These are phyloP conservation scores for Malurus alboscapulatus DNA, from an alignment of 2,113 vertebrate genomes.

Conservation along the genomic window DNA sequence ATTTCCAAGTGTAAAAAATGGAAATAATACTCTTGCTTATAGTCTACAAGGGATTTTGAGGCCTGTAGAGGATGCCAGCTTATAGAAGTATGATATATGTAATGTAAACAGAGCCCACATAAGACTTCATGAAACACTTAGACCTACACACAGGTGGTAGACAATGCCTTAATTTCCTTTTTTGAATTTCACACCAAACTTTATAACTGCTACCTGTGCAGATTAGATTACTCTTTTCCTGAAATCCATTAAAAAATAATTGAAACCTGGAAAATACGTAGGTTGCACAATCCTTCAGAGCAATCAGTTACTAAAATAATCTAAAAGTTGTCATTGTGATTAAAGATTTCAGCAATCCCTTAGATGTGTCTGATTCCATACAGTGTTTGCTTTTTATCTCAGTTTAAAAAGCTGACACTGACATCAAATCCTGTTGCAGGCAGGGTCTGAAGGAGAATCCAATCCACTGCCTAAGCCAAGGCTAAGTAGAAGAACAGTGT, in stretches of 20 bases:
- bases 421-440: not conserved
- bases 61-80: not conserved
- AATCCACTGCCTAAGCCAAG: not conserved
- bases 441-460: not conserved
- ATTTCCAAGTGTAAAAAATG: conserved; percentile 36
- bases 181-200: not conserved
- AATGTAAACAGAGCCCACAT: not conserved
- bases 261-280: not conserved
- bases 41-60: conserved; percentile 13
- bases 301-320: not conserved
- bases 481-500: not conserved
- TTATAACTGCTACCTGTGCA: not conserved
- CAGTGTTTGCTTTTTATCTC: not conserved
- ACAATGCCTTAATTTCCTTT: not conserved
- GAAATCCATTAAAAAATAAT: not conserved
- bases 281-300: not conserved
- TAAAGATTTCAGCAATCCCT: not conserved
- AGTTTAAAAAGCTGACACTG: not conserved
- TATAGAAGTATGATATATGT: not conserved
- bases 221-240: not conserved
- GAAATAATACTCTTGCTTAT: conserved; percentile 27
- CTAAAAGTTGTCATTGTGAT: not conserved
- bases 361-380: not conserved
- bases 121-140: not conserved
- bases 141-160: not conserved